Evolutionary conservation across 2,113 vertebrate species (phyloP).

Genomic region (Psittacula cyanocephala): DNA sequence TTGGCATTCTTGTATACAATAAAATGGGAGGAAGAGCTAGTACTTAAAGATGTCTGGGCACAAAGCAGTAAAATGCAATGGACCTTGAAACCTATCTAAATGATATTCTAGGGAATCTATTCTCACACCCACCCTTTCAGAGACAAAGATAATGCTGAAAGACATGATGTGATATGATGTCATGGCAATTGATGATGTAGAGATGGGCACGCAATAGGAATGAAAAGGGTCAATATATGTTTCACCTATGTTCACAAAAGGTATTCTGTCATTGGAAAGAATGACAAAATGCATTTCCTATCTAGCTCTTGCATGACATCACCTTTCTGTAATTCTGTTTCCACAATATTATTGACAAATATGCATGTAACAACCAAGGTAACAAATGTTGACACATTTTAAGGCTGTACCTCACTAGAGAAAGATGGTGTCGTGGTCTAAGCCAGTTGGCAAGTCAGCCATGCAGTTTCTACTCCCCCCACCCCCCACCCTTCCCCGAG

Average conservation of each 20-base stretch:
- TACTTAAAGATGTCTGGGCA: not conserved
- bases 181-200: not conserved
- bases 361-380: not conserved
- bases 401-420: not conserved
- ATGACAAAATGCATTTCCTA: not conserved
- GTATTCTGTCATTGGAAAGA: not conserved
- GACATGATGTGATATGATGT: not conserved
- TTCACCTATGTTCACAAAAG: not conserved
- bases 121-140: not conserved
- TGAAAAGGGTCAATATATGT: not conserved
- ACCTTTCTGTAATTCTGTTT: not conserved
- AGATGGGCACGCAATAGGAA: not conserved
- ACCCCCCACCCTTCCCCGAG: no score
- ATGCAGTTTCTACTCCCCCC: no score
- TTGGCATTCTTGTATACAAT: not conserved
- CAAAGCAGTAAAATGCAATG: not conserved
- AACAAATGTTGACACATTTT: not conserved
- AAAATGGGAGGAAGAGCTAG: not conserved
- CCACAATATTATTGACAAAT: not conserved
- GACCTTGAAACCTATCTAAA: not conserved
- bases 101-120: not conserved
- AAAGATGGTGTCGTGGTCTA: not conserved
- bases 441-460: no score
- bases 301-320: not conserved
- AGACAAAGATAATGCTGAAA: not conserved